Conservation (phyloP, 2,113 vertebrate genomes). For the Scolopax mira region DNA sequence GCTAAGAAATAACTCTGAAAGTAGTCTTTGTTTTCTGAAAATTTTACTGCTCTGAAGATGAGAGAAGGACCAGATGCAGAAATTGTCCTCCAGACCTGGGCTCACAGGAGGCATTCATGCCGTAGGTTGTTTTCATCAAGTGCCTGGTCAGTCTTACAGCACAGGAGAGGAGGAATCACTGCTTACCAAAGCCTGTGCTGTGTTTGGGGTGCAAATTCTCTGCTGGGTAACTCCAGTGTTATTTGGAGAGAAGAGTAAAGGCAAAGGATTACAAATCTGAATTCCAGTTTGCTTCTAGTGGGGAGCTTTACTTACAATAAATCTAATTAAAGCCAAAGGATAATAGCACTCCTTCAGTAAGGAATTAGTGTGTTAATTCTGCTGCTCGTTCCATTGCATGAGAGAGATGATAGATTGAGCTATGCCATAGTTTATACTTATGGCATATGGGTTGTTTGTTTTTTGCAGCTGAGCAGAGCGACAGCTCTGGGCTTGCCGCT, state of each 20-base stretch:
- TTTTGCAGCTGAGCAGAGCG: conserved; percentile 60
- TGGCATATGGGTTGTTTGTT: conserved; percentile 65
- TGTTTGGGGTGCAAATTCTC: not conserved
- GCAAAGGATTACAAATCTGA: not conserved
- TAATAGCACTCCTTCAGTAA: conserved; percentile 15
- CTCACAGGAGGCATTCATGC: fast-evolving
- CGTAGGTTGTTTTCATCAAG: not conserved
- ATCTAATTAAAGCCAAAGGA: conserved; percentile 22
- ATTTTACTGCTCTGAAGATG: not conserved
- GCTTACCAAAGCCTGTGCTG: not conserved
- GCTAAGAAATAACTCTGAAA: not conserved
- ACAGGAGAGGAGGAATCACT: not conserved
- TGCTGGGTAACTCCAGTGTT: not conserved
- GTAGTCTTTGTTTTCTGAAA: not conserved
- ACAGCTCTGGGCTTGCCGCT: conserved; percentile 66
- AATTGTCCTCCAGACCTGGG: not conserved
- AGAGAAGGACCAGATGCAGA: not conserved
- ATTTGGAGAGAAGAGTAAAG: not conserved
- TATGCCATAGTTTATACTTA: conserved; percentile 61
- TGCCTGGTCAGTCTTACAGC: not conserved
- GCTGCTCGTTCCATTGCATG: not conserved
- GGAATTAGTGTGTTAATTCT: conserved; percentile 13
- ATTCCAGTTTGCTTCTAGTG: not conserved
- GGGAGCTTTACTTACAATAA: not conserved
- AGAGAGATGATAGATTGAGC: conserved; percentile 37